These are phyloP conservation scores for Anoplius nigerrimus DNA, from an alignment of 2,888 invertebrate species.

Conservation along the genomic window DNA sequence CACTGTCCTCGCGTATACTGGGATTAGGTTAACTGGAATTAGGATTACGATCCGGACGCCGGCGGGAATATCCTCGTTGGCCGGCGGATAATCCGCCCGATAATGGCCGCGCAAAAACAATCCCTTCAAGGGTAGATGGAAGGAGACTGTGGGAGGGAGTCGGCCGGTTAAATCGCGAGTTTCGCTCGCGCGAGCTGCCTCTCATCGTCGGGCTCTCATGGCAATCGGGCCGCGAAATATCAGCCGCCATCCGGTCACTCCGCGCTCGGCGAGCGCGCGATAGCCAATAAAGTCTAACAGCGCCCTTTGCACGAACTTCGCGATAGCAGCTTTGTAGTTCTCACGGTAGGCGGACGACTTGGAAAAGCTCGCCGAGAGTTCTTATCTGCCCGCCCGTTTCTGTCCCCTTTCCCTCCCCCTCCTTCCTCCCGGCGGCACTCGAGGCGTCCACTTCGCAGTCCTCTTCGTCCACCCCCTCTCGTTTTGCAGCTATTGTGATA, in stretches of 20 bases:
- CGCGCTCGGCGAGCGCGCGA: no score
- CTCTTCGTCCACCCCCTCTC: conserved; percentile 30
- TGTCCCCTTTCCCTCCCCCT: conserved; percentile 13
- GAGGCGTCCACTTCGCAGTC: conserved; percentile 10
- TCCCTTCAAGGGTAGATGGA: no score
- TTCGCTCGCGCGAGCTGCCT: no score
- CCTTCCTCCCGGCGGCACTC: conserved; percentile 15
- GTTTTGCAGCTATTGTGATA: conserved; percentile 67
- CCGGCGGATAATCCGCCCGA: no score
- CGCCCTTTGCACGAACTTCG: conserved; percentile 59
- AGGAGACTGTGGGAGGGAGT: no score
- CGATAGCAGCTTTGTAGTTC: conserved; percentile 55
- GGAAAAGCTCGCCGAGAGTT: conserved; percentile 55
- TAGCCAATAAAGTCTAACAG: conserved; percentile 63
- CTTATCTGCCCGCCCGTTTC: conserved; percentile 51
- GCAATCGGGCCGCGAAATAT: not conserved
- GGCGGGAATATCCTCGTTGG: no score
- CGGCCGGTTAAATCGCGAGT: no score
- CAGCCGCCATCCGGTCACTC: conserved; percentile 26
- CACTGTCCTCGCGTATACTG: not conserved
- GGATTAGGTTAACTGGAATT: no score
- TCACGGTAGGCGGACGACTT: conserved; percentile 52
- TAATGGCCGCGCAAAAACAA: no score
- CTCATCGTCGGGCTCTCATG: no score
- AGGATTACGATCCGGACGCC: no score